Percentiles rank a stretch among this genome's conserved stretches.
These are phyloP conservation scores for Luehdorfia chinensis DNA, from an alignment of 1,140 invertebrate species.

Conservation along the genomic window DNA sequence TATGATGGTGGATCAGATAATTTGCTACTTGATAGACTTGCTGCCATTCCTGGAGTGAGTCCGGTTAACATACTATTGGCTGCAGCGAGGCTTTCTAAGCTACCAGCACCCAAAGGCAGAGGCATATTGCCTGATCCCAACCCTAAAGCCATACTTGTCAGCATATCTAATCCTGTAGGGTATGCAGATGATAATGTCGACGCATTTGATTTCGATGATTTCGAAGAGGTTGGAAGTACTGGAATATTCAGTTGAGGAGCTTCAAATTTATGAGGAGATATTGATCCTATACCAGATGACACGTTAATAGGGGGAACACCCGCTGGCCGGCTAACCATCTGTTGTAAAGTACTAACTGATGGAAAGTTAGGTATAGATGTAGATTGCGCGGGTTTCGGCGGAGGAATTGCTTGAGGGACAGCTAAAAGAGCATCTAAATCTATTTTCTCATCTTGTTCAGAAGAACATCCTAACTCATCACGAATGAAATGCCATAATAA, in stretches of 20 bases:
- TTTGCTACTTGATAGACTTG: conserved; percentile 59
- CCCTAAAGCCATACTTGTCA: conserved; percentile 73
- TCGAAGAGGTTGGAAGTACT: conserved; percentile 60
- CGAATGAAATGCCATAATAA: conserved; percentile 81
- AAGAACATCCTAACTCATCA: conserved; percentile 76
- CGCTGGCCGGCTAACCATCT: conserved; percentile 71
- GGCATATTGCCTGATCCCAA: conserved; percentile 62
- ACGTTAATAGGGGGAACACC: conserved; percentile 71
- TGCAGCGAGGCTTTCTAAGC: conserved; percentile 65
- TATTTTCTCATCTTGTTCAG: conserved; percentile 77
- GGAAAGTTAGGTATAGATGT: conserved; percentile 67
- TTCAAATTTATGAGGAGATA: conserved; percentile 72
- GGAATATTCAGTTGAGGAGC: conserved; percentile 70
- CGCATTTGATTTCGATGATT: conserved; percentile 63
- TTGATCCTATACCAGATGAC: conserved; percentile 62
- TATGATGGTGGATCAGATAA: conserved; percentile 69
- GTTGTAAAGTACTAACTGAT: conserved; percentile 71
- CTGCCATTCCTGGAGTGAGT: conserved; percentile 60
- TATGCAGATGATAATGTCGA: conserved; percentile 48
- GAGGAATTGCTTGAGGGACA: conserved; percentile 76
- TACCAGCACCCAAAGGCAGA: conserved; percentile 48
- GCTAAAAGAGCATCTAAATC: conserved; percentile 73
- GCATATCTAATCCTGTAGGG: conserved; percentile 72
- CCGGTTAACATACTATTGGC: conserved; percentile 70
- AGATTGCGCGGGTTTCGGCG: conserved; percentile 60